Base-by-base conservation (phyloP, 2,888 invertebrate genomes). In the Schrankia costaestrigalis region DNA sequence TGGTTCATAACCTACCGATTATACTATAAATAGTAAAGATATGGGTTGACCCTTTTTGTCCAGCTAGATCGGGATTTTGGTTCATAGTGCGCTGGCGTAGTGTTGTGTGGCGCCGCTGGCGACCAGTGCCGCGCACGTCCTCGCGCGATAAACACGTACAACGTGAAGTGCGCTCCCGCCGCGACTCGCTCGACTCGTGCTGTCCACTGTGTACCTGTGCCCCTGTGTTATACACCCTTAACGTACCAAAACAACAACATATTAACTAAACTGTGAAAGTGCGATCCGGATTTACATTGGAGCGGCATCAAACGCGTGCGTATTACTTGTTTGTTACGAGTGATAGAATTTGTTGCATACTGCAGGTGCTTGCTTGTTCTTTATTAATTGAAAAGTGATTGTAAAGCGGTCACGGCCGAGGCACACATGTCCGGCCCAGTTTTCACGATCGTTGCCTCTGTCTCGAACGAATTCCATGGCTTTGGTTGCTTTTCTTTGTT, bases 361-460 rank as follows among this genome's bases (percentile, higher is more conserved):
- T 77, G 78, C 84, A 84, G 85, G 85, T 85, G 85, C 77, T 77
- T 60, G 71, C 63, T 69, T 64, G 71, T 79, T 81, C 71, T 82
- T 82, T 81, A 82, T 83, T 86, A 83, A 83, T 84, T 82, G 84
- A 85, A 86, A 86, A 86, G 86, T 86, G 86, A 85, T 84, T 84
- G 86, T 83, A 84, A 80, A 64, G 73, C 78, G 86, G 86, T 78
- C 86, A 85, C 79, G 85, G 86, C 80, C 84, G 81, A 75, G 74
- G 75, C 82, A 82, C 82, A 82, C 75, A 82, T 84, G 85, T 84
- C 85, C 86, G 85, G 83, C 79, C 82, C 80, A 83, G 85, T 85
- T 86, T 84, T 84, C 83, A 81, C 84, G 84, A 72, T 69, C 63
- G 70, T 61, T 70, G 71, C 61, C 69, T 70, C 65, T 70, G 71